Evolutionary conservation across 35 echinoderm and acorn worm genomes (phyloP).

Genomic region (Heliocidaris erythrogramma): DNA sequence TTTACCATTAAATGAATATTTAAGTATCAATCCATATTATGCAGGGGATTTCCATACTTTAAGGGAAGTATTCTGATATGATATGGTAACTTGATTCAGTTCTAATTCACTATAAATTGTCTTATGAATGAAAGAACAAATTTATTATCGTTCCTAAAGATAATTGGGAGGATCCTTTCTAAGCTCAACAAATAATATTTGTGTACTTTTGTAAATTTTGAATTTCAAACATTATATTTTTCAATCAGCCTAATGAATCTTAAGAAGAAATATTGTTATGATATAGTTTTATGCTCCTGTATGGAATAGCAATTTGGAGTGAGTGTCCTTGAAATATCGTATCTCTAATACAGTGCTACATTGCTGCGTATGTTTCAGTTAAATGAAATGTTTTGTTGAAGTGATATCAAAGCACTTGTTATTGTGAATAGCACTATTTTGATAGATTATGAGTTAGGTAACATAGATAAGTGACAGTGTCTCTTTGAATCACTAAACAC

Average conservation of each 20-base stretch:
- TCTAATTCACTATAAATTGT: not conserved
- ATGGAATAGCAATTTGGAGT: too few species aligned
- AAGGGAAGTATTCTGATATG: not conserved
- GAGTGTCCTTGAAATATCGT: too few species aligned
- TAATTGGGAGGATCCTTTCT: not conserved
- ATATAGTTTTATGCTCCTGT: not conserved
- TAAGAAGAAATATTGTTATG: not conserved
- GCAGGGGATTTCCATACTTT: not conserved
- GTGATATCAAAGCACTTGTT: not conserved
- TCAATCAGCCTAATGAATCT: not conserved
- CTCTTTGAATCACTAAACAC: not conserved
- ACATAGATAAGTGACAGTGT: not conserved
- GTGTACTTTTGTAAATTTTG: not conserved
- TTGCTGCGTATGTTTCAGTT: not conserved
- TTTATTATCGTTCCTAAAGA: not conserved
- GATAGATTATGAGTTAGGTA: not conserved
- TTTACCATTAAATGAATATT: not conserved
- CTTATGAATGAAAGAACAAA: not conserved
- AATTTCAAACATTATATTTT: not conserved
- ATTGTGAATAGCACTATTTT: not conserved
- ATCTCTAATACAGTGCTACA: not conserved
- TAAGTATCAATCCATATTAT: not conserved
- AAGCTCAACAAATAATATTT: not conserved
- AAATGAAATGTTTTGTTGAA: not conserved
- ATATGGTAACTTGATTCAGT: not conserved